Base-by-base conservation (phyloP, 37 sponge, comb jelly and placozoan genomes). In the Diacarnus erythraeanus region DNA sequence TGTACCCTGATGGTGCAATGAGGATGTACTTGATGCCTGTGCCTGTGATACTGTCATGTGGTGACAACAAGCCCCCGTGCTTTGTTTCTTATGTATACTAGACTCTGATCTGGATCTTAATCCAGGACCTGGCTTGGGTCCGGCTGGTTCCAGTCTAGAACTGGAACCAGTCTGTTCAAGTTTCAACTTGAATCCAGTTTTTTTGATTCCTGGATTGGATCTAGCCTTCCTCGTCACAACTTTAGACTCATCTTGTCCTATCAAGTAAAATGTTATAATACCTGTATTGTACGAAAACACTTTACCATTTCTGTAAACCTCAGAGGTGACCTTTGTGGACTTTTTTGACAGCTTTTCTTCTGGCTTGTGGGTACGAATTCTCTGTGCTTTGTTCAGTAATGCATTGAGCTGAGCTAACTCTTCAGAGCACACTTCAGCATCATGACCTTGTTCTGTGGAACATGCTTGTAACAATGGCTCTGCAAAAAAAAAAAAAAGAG, bases 301-400 rank as follows among this genome's bases (percentile, higher is more conserved):
- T 34, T 65, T 35, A 30, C 2, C 66, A 65, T 31, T 30, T 65
- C 33, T 31, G 5, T 5, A 65, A 2, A 6, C 35, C 17, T 15
- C 33, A 2, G 66, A 30, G 9, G 34, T 35, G 33, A 18, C 35
- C 2, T 26, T 18, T 10, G 33, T 30, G 10, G 66, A 30, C 23
- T 60, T 20, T 60, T 60, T 60, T 6, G 61, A 6, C 31, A 31
- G 66, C 2, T 2, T 25, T 65, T 30, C 66, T 6, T 65, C 35
- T 8, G 66, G 34, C 35, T 31, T 31, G 2, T 23, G 38, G 22
- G 79, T 25, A 37, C 40, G 31, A 26, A 78, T 47, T 63, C 63
- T 78, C 57, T 78, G 79, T 44, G 86, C 86, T 35, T 72, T 85
- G 8, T 2, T 26, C 1, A 85, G 79, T 47, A 85, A 34, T 18